Evolutionary conservation across 2,113 vertebrate species (phyloP).

Genomic region (Pachyramphus minor): DNA sequence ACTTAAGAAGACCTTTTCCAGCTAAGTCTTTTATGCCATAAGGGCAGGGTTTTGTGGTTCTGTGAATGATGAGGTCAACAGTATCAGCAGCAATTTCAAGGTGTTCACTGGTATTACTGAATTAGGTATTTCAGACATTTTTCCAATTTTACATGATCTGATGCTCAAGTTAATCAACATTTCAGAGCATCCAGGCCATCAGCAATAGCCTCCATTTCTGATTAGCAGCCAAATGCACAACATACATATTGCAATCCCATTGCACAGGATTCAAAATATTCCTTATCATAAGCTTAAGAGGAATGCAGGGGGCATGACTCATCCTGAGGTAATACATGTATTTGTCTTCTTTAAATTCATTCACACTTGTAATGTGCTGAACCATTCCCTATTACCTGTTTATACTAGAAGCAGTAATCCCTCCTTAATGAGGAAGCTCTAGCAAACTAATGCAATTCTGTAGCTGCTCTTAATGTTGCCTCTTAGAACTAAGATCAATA

Average conservation of each 20-base stretch:
- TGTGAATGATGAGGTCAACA: background rate
- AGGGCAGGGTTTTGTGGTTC: background rate
- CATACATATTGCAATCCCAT: background rate
- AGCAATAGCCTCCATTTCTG: background rate
- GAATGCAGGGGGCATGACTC: background rate
- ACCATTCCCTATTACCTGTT: background rate
- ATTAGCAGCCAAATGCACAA: background rate
- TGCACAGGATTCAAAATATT: background rate
- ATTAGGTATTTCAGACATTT: background rate
- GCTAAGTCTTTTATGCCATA: background rate
- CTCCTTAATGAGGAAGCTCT: slow-evolving; percentile 13
- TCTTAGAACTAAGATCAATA: background rate
- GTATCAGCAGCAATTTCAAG: background rate
- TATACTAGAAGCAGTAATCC: background rate
- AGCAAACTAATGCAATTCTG: background rate
- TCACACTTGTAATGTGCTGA: slow-evolving; percentile 1
- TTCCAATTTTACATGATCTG: background rate
- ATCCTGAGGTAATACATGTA: background rate
- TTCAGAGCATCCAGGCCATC: background rate
- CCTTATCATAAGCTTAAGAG: background rate
- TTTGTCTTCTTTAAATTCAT: slow-evolving; percentile 15
- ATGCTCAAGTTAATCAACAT: background rate
- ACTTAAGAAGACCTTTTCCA: background rate
- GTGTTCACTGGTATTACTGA: background rate
- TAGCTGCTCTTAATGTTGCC: background rate